These are phyloP conservation scores for Vanessa atalanta DNA, from an alignment of 1,140 invertebrate species.

Conservation along the genomic window DNA sequence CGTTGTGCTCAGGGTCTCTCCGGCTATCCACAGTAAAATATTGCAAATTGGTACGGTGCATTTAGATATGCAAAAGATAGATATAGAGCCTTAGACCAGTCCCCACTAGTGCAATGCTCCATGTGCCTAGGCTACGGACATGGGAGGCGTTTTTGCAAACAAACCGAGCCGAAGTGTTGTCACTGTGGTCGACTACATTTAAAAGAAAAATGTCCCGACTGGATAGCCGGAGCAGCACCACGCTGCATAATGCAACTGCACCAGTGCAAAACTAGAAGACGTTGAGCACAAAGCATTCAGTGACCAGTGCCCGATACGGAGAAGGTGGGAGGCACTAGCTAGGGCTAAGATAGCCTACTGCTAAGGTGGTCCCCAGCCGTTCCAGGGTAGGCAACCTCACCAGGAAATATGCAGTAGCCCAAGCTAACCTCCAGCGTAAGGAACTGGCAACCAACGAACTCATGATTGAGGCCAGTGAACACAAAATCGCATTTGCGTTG, in stretches of 20 bases:
- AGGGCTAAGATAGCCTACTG: conserved; percentile 11
- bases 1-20: background rate
- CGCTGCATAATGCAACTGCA: conserved; percentile 24
- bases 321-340: conserved; percentile 16
- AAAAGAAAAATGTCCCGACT: background rate
- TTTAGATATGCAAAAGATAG: no score
- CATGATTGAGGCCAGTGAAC: conserved; percentile 8
- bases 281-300: no score
- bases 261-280: no score
- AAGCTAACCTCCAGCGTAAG: conserved; percentile 30
- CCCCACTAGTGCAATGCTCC: conserved; percentile 18
- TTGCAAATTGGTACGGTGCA: no score
- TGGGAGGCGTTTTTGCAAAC: conserved; percentile 16
- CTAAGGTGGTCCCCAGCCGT: background rate
- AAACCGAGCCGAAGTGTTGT: conserved; percentile 18
- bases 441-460: conserved; percentile 25
- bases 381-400: background rate
- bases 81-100: background rate
- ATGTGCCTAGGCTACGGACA: no score
- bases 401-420: background rate
- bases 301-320: background rate
- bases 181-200: conserved; percentile 26
- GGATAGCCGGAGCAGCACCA: background rate
- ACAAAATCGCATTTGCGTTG: conserved; percentile 2
- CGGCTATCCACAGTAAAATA: no score